A percentile compares a stretch with the other conserved stretches of the same genome.
These are phyloP conservation scores for Drosophila subquinaria DNA, from an alignment of 2,888 invertebrate species.

Conservation along the genomic window DNA sequence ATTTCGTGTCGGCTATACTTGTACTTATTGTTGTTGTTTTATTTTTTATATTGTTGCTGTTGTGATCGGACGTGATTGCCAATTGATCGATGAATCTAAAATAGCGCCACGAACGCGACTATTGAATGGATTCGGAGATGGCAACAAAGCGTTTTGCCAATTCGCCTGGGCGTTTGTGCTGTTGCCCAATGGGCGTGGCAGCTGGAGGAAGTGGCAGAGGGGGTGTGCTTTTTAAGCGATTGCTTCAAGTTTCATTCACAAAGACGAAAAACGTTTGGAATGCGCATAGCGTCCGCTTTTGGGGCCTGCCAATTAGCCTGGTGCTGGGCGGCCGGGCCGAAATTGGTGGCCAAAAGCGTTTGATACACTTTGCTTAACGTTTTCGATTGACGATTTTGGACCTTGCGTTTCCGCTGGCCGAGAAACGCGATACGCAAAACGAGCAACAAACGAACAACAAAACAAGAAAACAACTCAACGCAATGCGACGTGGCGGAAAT, in stretches of 20 bases:
- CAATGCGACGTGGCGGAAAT: constrained; percentile 42
- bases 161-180: constrained; percentile 15
- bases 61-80: constrained; percentile 57
- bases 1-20: constrained; percentile 12
- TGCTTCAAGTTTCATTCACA: constrained; percentile 58
- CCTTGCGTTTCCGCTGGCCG: constrained; percentile 59
- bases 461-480: constrained; percentile 12
- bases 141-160: constrained; percentile 45
- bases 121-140: constrained; percentile 44
- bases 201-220: background rate
- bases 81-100: constrained; percentile 74
- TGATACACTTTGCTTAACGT: constrained; percentile 73
- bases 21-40: constrained; percentile 16
- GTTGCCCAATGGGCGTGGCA: constrained; percentile 16
- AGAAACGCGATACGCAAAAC: constrained; percentile 40
- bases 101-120: constrained; percentile 56
- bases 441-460: background rate
- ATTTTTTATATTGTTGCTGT: background rate
- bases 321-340: constrained; percentile 43
- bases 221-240: background rate
- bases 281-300: constrained; percentile 49
- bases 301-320: constrained; percentile 46
- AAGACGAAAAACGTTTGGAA: constrained; percentile 46
- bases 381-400: constrained; percentile 50
- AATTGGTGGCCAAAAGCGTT: constrained; percentile 58